Evolutionary conservation across 92 coral and sea anemone genomes (phyloP).

Genomic region (Palythoa heliodiscus): DNA sequence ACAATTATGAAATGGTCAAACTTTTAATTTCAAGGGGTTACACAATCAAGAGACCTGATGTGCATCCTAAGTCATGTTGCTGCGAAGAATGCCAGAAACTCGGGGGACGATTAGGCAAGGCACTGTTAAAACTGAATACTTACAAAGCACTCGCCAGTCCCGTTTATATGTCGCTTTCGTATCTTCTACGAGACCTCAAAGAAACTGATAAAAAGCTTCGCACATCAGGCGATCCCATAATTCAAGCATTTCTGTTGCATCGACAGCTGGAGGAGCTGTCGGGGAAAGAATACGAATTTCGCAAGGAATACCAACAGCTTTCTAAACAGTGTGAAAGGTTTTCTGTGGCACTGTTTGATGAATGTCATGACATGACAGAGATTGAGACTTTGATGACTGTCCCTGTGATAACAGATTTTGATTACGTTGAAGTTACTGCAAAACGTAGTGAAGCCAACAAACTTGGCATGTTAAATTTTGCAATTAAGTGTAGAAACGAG

Average conservation of each 20-base stretch:
- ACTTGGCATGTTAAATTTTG: constrained; percentile 73
- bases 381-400: constrained; percentile 77
- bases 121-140: constrained; percentile 73
- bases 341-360: constrained; percentile 74
- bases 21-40: constrained; percentile 71
- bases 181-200: constrained; percentile 33
- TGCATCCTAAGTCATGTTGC: constrained; percentile 49
- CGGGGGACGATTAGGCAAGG: constrained; percentile 69
- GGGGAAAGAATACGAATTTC: constrained; percentile 72
- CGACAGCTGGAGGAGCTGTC: constrained; percentile 72
- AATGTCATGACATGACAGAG: constrained; percentile 83
- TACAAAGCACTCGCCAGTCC: constrained; percentile 86
- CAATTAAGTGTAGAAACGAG: constrained; percentile 76
- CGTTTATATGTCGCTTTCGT: constrained; percentile 57
- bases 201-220: not conserved
- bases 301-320: constrained; percentile 74
- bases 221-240: constrained; percentile 58
- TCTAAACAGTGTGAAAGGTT: constrained; percentile 84
- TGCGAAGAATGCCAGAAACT: constrained; percentile 38
- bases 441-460: constrained; percentile 55
- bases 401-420: constrained; percentile 44
- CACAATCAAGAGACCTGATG: constrained; percentile 67
- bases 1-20: constrained; percentile 71
- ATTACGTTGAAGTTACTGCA: constrained; percentile 31
- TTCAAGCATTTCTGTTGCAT: constrained; percentile 83